Evolutionary conservation across 2,113 vertebrate genomes (phyloP).

Genomic region (Paramisgurnus dabryanus): DNA sequence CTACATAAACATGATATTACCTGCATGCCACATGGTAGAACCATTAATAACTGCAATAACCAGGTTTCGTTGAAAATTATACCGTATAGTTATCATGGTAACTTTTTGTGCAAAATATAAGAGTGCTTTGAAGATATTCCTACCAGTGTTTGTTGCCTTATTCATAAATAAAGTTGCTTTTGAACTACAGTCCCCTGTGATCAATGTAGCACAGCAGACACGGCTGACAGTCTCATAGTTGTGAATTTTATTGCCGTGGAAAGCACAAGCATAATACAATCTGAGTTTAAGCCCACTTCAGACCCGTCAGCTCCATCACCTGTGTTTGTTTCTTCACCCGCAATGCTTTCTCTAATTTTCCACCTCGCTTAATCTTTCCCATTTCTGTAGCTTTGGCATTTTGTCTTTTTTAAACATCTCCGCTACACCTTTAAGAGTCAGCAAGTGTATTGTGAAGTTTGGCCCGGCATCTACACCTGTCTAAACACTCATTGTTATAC

Average conservation of each 20-base stretch:
- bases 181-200: neutral
- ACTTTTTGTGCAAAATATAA: too few species aligned
- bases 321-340: neutral
- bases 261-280: neutral
- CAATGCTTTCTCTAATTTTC: neutral
- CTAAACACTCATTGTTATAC: conserved; percentile 1
- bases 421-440: conserved; percentile 2
- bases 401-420: neutral
- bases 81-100: too few species aligned
- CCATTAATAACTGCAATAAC: too few species aligned
- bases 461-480: conserved; percentile 7
- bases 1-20: too few species aligned
- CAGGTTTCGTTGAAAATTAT: too few species aligned
- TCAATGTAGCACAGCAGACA: neutral
- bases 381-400: neutral
- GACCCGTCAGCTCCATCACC: neutral
- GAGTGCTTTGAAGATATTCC: too few species aligned
- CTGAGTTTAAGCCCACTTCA: neutral
- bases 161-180: neutral
- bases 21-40: too few species aligned
- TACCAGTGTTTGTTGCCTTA: too few species aligned
- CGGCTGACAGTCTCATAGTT: neutral
- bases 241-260: neutral
- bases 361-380: neutral
- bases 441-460: conserved; percentile 18